Percentiles rank a stretch among this genome's conserved stretches.
Conservation (phyloP, 2,888 invertebrate genomes). For the Drosophila demipolita region DNA sequence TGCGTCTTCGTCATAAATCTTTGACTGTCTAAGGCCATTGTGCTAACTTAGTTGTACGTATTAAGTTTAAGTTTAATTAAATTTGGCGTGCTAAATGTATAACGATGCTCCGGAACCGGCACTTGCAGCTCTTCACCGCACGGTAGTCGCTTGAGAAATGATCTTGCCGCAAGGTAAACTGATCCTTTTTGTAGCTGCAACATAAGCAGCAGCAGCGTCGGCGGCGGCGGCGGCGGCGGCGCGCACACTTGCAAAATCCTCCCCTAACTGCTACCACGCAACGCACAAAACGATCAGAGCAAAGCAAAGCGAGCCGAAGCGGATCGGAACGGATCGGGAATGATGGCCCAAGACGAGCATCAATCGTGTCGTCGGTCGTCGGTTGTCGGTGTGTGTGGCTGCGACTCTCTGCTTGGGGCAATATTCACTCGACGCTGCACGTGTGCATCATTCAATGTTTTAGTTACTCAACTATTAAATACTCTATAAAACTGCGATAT, state of each 20-base stretch:
- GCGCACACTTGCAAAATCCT: slow-evolving; percentile 77
- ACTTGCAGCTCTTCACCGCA: slow-evolving; percentile 76
- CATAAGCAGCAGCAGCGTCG: slow-evolving; percentile 36
- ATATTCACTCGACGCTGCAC: slow-evolving; percentile 49
- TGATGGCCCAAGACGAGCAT: slow-evolving; percentile 60
- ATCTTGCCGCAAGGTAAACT: slow-evolving; percentile 82
- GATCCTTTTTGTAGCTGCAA: slow-evolving; percentile 83
- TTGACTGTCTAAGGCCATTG: slow-evolving; percentile 84
- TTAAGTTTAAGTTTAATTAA: slow-evolving; percentile 11
- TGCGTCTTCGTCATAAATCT: slow-evolving; percentile 92
- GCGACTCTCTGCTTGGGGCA: slow-evolving; percentile 57
- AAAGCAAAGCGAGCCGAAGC: slow-evolving; percentile 30
- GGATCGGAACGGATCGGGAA: slow-evolving; percentile 41
- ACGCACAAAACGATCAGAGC: slow-evolving; percentile 50
- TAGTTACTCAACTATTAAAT: slow-evolving; percentile 5
- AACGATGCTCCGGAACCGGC: slow-evolving; percentile 20
- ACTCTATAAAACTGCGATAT: slow-evolving; percentile 7
- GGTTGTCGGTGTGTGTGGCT: slow-evolving; percentile 52
- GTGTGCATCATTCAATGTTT: slow-evolving; percentile 40
- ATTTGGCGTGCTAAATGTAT: slow-evolving; percentile 22
- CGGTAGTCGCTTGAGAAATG: slow-evolving; percentile 84
- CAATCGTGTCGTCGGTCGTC: slow-evolving; percentile 56
- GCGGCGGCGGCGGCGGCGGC: slow-evolving; percentile 43
- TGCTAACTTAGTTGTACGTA: slow-evolving; percentile 18
- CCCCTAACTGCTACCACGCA: slow-evolving; percentile 78